Base-by-base conservation (phyloP, 2,797 vertebrate species). In the Garrulus glandarius region DNA sequence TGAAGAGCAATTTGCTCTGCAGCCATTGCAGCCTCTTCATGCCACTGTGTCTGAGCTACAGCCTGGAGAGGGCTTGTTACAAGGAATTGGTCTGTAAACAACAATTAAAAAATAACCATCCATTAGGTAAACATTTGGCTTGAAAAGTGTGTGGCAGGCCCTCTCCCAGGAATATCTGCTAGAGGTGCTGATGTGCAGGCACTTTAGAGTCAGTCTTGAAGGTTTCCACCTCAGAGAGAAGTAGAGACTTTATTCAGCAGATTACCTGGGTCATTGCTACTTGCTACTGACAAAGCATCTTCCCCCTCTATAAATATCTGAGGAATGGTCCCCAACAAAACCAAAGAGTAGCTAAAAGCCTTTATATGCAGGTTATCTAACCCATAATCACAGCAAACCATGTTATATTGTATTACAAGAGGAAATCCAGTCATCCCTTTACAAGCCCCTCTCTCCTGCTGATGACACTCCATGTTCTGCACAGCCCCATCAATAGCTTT, bases 371-470 rank as follows among this genome's bases (percentile, higher is more conserved):
- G 76, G 65, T 89, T 90, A 64, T 5, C 71, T 61, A 75, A 86
- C 78, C 68, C 5, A 6, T 26, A 79, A 92, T 44, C 92, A 57
- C 46, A 60, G 88, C 30, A 94, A 96, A 86, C 72, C n/a, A 7
- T 65, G 77, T 93, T 90, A 88, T 8, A 89, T 26, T 94, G 89
- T 65, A 92, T 77, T 79, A 93, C 89, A 96, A 90, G 21, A 90
- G 93, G 88, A 96, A 96, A 95, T 77, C 95, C 89, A 72, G 91
- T 61, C 92, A 87, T 93, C 92, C 79, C 74, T 94, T 87, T 36
- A 49, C 79, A 88, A 59, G 91, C 41, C 82, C 55, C 77, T 84
- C 77, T 93, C 89, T 64, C 41, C 72, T 87, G 82, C 69, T 77
- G 94, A 63, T 84, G 96, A 92, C 93, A 82, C 94, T 93, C 83